phyloP scores from a whole-genome alignment of 2,113 vertebrate species.

The Falcunculus frontatus region DNA sequence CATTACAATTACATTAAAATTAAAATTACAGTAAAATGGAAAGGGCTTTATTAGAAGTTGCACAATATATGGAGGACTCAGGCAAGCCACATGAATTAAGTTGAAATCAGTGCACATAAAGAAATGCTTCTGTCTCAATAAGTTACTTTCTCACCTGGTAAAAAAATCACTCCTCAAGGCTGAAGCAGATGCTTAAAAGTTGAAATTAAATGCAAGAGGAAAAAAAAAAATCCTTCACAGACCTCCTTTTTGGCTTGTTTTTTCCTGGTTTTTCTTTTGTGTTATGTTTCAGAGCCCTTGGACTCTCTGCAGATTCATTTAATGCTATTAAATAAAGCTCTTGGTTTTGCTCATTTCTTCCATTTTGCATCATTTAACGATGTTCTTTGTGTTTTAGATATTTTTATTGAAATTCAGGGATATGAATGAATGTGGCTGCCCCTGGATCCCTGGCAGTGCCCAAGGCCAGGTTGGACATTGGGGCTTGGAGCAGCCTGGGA shows the following conservation, averaged over 20 bases:
- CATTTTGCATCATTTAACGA: background rate
- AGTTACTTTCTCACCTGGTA: background rate
- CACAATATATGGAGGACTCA: background rate
- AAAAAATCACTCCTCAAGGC: background rate
- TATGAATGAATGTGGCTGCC: background rate
- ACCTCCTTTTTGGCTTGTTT: accelerated
- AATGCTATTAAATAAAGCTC: background rate
- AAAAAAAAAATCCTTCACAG: background rate
- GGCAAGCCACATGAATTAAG: background rate
- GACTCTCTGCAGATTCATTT: background rate
- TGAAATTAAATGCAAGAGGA: background rate
- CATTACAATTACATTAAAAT: background rate
- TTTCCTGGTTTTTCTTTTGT: background rate
- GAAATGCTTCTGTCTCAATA: background rate
- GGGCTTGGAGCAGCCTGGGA: background rate
- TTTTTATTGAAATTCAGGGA: background rate
- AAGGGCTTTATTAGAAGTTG: background rate
- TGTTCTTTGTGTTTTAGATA: background rate
- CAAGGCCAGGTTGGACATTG: background rate
- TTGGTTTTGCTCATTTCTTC: background rate
- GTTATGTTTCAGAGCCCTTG: background rate
- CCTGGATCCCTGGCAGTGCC: background rate
- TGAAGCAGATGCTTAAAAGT: background rate
- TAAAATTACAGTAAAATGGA: background rate
- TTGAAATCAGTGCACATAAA: background rate